phyloP scores from a whole-genome alignment of 2,113 vertebrate genomes.

The Gyps fulvus region DNA sequence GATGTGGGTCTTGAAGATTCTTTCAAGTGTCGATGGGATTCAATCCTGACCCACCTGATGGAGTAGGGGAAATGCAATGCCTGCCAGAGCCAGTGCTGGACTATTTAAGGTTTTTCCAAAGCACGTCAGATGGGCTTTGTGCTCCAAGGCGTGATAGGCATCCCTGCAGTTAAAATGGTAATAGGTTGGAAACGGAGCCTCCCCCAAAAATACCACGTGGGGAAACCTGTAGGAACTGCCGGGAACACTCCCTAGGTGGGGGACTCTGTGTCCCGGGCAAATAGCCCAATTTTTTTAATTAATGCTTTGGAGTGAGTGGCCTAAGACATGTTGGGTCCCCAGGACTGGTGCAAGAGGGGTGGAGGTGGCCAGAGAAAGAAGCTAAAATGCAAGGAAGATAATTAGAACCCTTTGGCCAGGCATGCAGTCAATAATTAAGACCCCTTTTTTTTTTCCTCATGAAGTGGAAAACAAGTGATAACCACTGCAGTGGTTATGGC shows the following conservation, averaged over 20 bases:
- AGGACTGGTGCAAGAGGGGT: background rate
- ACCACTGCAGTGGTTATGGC: background rate
- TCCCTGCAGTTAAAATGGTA: background rate
- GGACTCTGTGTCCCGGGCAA: background rate
- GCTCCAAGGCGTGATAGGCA: background rate
- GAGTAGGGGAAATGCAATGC: background rate
- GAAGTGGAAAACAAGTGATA: background rate
- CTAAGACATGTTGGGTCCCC: background rate
- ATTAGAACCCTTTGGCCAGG: background rate
- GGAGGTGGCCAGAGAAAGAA: background rate
- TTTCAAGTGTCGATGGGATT: background rate
- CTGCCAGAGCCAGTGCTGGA: background rate
- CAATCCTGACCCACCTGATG: background rate
- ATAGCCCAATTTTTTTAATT: background rate
- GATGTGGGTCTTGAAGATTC: background rate
- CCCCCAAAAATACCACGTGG: background rate
- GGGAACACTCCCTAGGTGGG: background rate
- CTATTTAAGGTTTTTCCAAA: slow-evolving; percentile 30
- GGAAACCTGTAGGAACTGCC: background rate
- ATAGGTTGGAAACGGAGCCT: background rate
- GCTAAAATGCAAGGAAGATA: background rate
- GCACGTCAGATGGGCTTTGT: background rate
- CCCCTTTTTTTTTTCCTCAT: no score
- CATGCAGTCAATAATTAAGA: background rate
- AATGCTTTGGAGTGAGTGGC: background rate